Evolutionary conservation across 2,888 invertebrate species (phyloP), one percentile per base, ranked within the genome.

Genomic region (Oegoconia quadripuncta): DNA sequence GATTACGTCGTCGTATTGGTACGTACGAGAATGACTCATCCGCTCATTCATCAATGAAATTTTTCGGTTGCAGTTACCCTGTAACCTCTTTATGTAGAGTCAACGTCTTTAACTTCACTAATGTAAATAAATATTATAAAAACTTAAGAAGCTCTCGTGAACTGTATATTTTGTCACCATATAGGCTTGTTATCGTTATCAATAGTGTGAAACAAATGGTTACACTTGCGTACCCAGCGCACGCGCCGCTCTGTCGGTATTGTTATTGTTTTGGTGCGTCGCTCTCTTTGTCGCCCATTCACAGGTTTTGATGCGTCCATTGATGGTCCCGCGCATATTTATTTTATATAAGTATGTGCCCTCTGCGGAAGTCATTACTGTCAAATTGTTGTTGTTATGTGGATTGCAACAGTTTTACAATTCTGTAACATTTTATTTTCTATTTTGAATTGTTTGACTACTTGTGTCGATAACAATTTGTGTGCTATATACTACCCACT

Each of bases 221-320:
- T 48, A 50, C 58, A 64, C 64, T 79, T 74, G 66, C 53, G 63
- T 64, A 81, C 51, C 59, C 81, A 22, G 66, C 65, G 75, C 83
- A 83, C 82, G 80, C 78, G 74, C 65, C 46, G 7, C 14, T 28
- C 29, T 15, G 29, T 46, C 42, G 59, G 59, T 55, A 65, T 72
- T 74, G 69, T 77, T 72, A 74, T 77, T 80, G 76, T 77, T 80
- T 77, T 72, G 74, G 76, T 69, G 65, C 59, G 70, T 52, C 27
- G 22, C 64, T 60, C 70, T 64, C 69, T 75, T 73, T 75, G 75
- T 70, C 62, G 59, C 46, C 63, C 58, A 56, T 57, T 57, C 55
- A 48, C 49, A 47, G 45, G 26, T 51, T 55, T 65, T 61, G 59
- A 61, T 62, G 68, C 66, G 63, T 56, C 67, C 69, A 67, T 64